Conservation (phyloP, 2,113 vertebrate species). For the Oncorhynchus clarkii region DNA sequence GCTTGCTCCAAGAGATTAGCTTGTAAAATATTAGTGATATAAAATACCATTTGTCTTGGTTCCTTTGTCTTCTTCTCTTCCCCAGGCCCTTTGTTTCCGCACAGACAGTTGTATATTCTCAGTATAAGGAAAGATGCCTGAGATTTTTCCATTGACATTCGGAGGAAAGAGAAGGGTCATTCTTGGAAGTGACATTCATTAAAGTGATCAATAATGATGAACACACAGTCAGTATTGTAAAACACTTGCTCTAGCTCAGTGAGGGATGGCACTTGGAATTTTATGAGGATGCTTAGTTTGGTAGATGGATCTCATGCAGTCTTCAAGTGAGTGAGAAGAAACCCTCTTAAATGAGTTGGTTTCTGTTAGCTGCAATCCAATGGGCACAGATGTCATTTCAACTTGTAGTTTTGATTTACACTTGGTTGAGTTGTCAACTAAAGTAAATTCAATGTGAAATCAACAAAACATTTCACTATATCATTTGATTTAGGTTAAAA, state of each 20-base stretch:
- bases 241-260: neutral
- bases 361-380: no score
- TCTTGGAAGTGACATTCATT: neutral
- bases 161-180: constrained; percentile 11
- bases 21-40: constrained; percentile 23
- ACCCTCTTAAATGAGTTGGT: neutral
- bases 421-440: no score
- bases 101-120: neutral
- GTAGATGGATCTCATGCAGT: neutral
- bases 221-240: neutral
- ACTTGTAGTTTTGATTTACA: no score
- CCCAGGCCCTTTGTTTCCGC: neutral
- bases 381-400: no score
- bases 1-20: constrained; percentile 31
- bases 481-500: no score
- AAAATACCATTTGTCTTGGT: neutral
- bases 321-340: neutral
- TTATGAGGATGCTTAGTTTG: neutral
- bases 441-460: no score
- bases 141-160: constrained; percentile 33
- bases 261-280: neutral
- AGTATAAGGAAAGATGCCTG: constrained; percentile 7
- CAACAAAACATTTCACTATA: no score
- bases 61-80: neutral
- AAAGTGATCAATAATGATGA: constrained; percentile 26